These are phyloP conservation scores for Drosophila eohydei DNA, from an alignment of 2,888 invertebrate species.

Conservation along the genomic window DNA sequence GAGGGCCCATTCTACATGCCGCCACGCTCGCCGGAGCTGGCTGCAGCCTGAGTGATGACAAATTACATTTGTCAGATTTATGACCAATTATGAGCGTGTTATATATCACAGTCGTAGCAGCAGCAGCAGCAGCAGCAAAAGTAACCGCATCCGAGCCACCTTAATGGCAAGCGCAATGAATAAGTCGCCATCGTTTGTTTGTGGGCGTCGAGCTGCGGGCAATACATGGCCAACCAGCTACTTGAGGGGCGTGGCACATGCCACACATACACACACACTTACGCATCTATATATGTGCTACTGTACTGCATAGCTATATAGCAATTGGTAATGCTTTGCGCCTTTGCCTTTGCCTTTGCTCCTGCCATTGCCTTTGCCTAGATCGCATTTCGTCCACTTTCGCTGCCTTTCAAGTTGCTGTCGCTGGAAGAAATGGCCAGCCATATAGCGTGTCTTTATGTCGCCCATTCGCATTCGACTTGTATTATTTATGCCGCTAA, in stretches of 20 bases:
- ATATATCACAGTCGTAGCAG: conserved; percentile 76
- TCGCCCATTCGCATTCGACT: conserved; percentile 64
- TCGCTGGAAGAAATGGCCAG: conserved; percentile 55
- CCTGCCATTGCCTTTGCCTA: conserved; percentile 24
- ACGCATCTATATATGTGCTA: background rate
- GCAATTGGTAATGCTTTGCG: conserved; percentile 47
- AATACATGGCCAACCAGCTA: conserved; percentile 32
- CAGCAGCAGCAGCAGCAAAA: conserved; percentile 16
- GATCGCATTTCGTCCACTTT: conserved; percentile 66
- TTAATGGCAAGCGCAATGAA: conserved; percentile 80
- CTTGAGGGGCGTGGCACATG: conserved; percentile 28
- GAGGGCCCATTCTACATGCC: conserved; percentile 18
- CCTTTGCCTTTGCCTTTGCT: conserved; percentile 23
- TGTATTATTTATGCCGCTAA: conserved; percentile 79
- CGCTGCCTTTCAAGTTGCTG: conserved; percentile 28
- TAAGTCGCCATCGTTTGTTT: conserved; percentile 80
- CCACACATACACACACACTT: background rate
- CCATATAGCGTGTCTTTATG: conserved; percentile 58
- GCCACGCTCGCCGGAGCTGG: conserved; percentile 25
- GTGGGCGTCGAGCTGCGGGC: conserved; percentile 55
- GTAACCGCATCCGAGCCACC: conserved; percentile 66
- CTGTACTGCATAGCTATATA: background rate
- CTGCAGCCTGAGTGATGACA: conserved; percentile 83
- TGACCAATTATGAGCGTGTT: conserved; percentile 84
- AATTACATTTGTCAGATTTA: conserved; percentile 84